phyloP scores from a whole-genome alignment of 2,113 vertebrate genomes.

The Protomyctophum bolini region DNA sequence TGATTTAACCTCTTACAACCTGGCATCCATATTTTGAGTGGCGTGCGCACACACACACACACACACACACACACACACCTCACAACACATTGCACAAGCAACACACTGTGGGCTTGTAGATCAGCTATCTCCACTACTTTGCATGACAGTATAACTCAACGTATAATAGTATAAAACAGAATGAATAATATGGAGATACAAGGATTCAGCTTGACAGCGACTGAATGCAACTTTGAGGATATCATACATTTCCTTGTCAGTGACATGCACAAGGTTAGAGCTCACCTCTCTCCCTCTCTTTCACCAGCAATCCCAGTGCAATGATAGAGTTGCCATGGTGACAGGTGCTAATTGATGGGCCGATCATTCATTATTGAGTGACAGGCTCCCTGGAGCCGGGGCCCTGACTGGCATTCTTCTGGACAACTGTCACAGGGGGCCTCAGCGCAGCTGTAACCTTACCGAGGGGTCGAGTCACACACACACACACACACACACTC shows the following conservation, averaged over 20 bases:
- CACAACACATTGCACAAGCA: no score
- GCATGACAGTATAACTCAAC: no score
- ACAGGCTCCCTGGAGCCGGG: conserved; percentile 56
- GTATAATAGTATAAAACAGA: no score
- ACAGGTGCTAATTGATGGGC: conserved; percentile 74
- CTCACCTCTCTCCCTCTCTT: neutral
- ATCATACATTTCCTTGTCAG: conserved; percentile 2
- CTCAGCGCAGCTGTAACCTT: conserved; percentile 58
- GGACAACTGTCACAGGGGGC: conserved; percentile 64
- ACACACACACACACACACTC: conserved; percentile 26
- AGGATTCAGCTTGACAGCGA: no score
- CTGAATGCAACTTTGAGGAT: conserved; percentile 3
- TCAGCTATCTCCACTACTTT: no score
- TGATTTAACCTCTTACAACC: no score
- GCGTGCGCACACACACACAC: no score
- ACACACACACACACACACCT: no score
- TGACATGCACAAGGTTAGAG: conserved; percentile 19
- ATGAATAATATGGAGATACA: no score
- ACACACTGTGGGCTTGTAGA: no score
- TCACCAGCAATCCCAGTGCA: conserved; percentile 49
- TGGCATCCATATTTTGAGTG: no score
- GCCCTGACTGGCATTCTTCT: conserved; percentile 65
- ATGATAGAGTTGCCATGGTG: conserved; percentile 72
- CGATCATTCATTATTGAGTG: conserved; percentile 73
- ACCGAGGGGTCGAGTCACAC: conserved; percentile 57